Percentiles rank a stretch among this genome's conserved stretches.
phyloP scores from a whole-genome alignment of 1,140 invertebrate species.

The Eupristina koningsbergeri region DNA sequence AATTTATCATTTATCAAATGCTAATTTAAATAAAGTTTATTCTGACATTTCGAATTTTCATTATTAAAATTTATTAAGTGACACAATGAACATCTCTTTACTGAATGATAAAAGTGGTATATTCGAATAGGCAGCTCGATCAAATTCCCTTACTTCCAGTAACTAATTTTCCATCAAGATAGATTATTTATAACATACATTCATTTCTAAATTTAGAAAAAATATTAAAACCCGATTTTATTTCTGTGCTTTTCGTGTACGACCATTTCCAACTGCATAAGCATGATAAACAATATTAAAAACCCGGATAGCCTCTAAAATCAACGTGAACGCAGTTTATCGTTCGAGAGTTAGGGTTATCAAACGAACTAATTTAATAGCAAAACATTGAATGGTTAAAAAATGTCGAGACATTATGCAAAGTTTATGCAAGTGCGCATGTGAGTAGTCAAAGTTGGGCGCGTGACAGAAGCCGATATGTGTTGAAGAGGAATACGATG shows the following conservation, averaged over 20 bases:
- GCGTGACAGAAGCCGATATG: conserved; percentile 5
- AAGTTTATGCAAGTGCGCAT: neutral
- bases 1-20: neutral
- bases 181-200: too few relatives aligned
- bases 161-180: too few relatives aligned
- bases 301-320: too few relatives aligned
- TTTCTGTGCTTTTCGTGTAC: too few relatives aligned
- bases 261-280: too few relatives aligned
- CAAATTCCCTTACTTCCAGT: neutral
- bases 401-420: neutral
- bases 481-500: neutral
- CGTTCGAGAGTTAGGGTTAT: too few relatives aligned
- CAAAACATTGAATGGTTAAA: neutral
- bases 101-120: neutral
- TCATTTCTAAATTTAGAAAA: too few relatives aligned
- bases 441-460: conserved; percentile 34
- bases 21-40: neutral
- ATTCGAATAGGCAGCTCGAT: neutral
- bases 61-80: conserved; percentile 19
- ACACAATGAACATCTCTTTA: neutral
- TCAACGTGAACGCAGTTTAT: too few relatives aligned
- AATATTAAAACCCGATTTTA: too few relatives aligned
- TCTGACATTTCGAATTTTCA: neutral
- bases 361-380: neutral
- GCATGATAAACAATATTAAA: too few relatives aligned